Percentiles rank a stretch among this genome's conserved stretches.
These are phyloP conservation scores for Drosophila borborema DNA, from an alignment of 2,888 invertebrate genomes.

Conservation along the genomic window DNA sequence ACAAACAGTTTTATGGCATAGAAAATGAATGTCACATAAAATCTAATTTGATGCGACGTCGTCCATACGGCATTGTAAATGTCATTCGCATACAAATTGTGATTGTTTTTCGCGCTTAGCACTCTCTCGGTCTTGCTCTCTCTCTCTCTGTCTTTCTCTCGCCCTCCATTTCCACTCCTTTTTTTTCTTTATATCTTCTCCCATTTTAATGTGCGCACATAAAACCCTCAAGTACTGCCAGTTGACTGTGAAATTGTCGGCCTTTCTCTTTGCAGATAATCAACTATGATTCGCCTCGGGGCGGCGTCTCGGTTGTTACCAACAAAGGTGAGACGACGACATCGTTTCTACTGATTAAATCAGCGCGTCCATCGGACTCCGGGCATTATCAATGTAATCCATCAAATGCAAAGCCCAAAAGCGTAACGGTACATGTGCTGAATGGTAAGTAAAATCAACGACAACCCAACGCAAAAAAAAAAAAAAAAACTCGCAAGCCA, in stretches of 20 bases:
- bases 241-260: slow-evolving; percentile 21
- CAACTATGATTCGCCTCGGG: slow-evolving; percentile 96
- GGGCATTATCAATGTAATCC: slow-evolving; percentile 97
- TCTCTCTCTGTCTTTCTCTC: neutral
- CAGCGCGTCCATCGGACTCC: slow-evolving; percentile 93
- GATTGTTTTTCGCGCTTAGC: slow-evolving; percentile 29
- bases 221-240: slow-evolving; percentile 14
- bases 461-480: slow-evolving; percentile 58
- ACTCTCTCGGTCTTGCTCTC: neutral
- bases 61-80: slow-evolving; percentile 52
- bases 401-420: slow-evolving; percentile 95
- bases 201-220: slow-evolving; percentile 35
- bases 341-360: slow-evolving; percentile 95
- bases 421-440: slow-evolving; percentile 96
- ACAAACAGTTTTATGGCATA: slow-evolving; percentile 71
- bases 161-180: slow-evolving; percentile 1
- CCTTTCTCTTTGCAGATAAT: slow-evolving; percentile 89
- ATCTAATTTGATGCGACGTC: slow-evolving; percentile 57
- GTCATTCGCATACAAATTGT: slow-evolving; percentile 66
- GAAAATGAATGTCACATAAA: slow-evolving; percentile 70
- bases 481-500: slow-evolving; percentile 32
- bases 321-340: slow-evolving; percentile 96
- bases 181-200: slow-evolving; percentile 2
- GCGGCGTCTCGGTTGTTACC: slow-evolving; percentile 95
- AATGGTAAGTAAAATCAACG: slow-evolving; percentile 90